A percentile compares a stretch with the other conserved stretches of the same genome.
Conservation (phyloP, 2,888 invertebrate genomes). For the Escarpia spicata region DNA sequence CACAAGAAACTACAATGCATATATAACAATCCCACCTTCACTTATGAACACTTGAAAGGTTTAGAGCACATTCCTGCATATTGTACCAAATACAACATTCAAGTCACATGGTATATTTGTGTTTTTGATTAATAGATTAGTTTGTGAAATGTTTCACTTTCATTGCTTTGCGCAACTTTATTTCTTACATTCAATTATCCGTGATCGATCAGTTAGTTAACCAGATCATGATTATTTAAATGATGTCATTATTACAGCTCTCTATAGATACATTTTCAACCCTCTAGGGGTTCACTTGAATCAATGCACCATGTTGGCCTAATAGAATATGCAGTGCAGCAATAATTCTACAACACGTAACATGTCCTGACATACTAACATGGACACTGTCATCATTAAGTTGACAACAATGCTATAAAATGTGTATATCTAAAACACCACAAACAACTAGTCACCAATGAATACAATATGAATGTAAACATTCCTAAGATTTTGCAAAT, state of each 20-base stretch:
- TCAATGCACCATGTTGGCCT: neutral
- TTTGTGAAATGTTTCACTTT: neutral
- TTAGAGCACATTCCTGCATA: neutral
- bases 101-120: neutral
- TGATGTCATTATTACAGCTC: neutral
- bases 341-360: too few relatives aligned
- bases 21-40: neutral
- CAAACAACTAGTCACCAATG: neutral
- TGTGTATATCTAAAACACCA: too few relatives aligned
- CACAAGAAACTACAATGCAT: neutral
- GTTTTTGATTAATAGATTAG: neutral
- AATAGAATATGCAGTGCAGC: neutral
- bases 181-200: neutral
- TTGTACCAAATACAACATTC: neutral
- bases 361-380: too few relatives aligned
- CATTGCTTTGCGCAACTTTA: neutral
- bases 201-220: neutral
- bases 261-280: neutral
- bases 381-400: too few relatives aligned
- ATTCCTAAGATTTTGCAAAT: neutral
- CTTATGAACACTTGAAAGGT: neutral
- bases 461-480: neutral
- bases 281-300: neutral
- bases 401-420: too few relatives aligned
- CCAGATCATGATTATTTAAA: neutral